Conservation (phyloP, 2,113 vertebrate species). For the Puffinus mauretanicus region DNA sequence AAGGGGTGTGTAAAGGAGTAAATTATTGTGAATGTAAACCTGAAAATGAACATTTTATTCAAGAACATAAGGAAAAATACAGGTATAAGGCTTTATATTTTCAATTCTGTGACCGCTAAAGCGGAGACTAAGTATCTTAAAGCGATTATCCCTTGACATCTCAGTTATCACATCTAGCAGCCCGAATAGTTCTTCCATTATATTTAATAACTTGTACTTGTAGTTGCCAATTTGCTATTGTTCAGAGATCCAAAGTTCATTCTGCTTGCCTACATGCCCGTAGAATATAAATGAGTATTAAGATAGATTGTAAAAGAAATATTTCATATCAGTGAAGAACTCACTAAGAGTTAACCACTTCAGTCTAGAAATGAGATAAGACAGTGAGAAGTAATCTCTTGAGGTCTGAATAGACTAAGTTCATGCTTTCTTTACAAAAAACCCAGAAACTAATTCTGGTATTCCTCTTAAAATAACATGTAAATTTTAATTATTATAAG, state of each 20-base stretch:
- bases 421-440: not conserved
- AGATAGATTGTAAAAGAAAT: not conserved
- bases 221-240: not conserved
- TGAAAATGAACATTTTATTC: not conserved
- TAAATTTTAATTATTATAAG: not conserved
- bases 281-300: not conserved
- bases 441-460: not conserved
- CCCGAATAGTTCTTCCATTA: not conserved
- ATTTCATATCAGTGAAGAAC: not conserved
- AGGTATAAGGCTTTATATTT: not conserved
- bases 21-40: not conserved
- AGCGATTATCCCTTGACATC: not conserved
- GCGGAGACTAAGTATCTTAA: not conserved
- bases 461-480: not conserved
- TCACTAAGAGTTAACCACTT: not conserved
- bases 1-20: not conserved
- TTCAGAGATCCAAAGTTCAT: not conserved
- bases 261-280: not conserved
- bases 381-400: not conserved
- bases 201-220: slow-evolving; percentile 5
- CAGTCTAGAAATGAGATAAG: not conserved
- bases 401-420: not conserved
- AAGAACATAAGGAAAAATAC: not conserved
- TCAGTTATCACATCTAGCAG: not conserved
- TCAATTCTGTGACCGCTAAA: not conserved